Evolutionary conservation across 2,888 invertebrate species (phyloP), one percentile per base, ranked within the genome.

Genomic region (Carpatolechia fugitivella): DNA sequence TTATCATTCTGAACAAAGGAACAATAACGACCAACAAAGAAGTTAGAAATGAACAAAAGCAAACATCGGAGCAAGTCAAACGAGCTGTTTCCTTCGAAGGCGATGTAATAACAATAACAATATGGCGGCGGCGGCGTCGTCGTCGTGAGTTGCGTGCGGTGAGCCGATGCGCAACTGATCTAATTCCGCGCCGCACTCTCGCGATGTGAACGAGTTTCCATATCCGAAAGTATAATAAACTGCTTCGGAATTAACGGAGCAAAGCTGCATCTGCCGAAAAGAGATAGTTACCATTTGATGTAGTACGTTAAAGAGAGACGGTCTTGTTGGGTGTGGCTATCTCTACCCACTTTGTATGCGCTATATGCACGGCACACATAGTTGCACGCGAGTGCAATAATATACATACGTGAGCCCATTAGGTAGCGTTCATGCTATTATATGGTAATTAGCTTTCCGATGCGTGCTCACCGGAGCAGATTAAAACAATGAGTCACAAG

Each of bases 21-120:
- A 85, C 81, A 82, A 82, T 81, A 78, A 78, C 70, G 67, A 73
- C 72, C 73, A 77, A 83, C 81, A 84, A 85, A 84, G 81, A 82
- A 80, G 80, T 81, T 78, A 81, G 80, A 80, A 82, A 82, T 78
- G 74, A 82, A 83, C 82, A 83, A 84, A 84, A 80, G 78, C 79
- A 82, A 82, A 81, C 78, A 82, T 72, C 67, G 68, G 66, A 70
- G 74, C 68, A 66, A 79, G 76, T 78, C 74, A 74, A 80, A 78
- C 76, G 73, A 75, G 71, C 78, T 69, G 76, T 80, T 86, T 83
- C 80, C 80, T 78, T 80, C 72, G 74, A 77, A 67, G 74, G 74
- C 75, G 71, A 75, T 73, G 76, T 78, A 76, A 78, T 79, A 82
- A 76, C 74, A 80, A 81, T 81, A 82, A 81, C 79, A 83, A 79